A percentile compares a stretch with the other conserved stretches of the same genome.
phyloP scores from a whole-genome alignment of 2,888 invertebrate genomes.

The Epistrophe eligans region DNA sequence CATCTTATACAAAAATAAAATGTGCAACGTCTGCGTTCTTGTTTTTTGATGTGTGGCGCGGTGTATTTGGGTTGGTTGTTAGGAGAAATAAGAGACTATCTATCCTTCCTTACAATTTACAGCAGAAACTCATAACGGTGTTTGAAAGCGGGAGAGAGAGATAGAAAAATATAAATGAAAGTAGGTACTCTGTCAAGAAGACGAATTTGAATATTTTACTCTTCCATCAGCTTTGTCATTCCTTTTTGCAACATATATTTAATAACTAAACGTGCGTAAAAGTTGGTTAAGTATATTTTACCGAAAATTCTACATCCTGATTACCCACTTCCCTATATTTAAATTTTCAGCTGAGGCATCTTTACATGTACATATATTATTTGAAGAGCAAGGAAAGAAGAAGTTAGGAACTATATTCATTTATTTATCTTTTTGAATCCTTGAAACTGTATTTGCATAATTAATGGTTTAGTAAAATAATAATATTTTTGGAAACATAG shows the following conservation, averaged over 20 bases:
- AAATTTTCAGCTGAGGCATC: not conserved
- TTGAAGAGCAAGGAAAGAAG: not conserved
- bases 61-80: not conserved
- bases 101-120: not conserved
- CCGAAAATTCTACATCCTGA: slow-evolving; percentile 21
- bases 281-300: slow-evolving; percentile 54
- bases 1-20: slow-evolving; percentile 37
- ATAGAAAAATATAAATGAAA: slow-evolving; percentile 1
- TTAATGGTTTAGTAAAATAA: slow-evolving; percentile 53
- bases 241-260: slow-evolving; percentile 25
- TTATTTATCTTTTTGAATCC: slow-evolving; percentile 16
- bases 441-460: slow-evolving; percentile 49
- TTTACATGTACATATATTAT: not conserved
- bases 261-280: slow-evolving; percentile 68
- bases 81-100: not conserved
- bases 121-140: slow-evolving; percentile 1
- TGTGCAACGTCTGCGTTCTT: slow-evolving; percentile 56
- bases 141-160: not conserved
- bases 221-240: not conserved
- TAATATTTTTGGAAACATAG: slow-evolving; percentile 43
- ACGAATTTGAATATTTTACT: slow-evolving; percentile 48
- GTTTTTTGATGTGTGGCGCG: not conserved
- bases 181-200: slow-evolving; percentile 20
- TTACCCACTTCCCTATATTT: slow-evolving; percentile 5
- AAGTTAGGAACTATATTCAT: not conserved